Evolutionary conservation across 37 sponge, comb jelly and placozoan species (phyloP), one percentile per base, ranked within the genome.

Genomic region (Chondrilla cf. caribensis): DNA sequence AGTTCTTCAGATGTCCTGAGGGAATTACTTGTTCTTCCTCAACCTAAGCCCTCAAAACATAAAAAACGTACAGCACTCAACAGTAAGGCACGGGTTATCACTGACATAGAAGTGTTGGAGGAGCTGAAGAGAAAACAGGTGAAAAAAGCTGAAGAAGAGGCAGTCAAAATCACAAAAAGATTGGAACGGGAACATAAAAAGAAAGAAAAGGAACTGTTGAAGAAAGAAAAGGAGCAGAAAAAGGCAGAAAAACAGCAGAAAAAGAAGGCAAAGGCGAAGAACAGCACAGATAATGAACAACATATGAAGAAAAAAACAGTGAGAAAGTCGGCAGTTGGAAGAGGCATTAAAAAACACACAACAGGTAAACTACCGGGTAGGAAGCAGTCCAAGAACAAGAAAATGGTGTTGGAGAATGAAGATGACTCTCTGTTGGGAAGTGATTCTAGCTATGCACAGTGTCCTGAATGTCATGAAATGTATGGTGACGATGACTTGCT

Each of bases 71-170:
- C 17, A 55, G 17, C 57, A 55, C 57, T 11, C 57, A 55, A 55
- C 57, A 55, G 57, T 55, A 17, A 19, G 17, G 70, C 82, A 39
- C 65, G 81, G 31, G 84, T 85, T 44, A 84, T 84, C 36, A 55
- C 17, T 19, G 57, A 55, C 11, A 17, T 55, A 55, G 17, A 19
- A 19, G 17, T 17, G 57, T 55, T 19, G 17, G 57, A 55, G 17
- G 17, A 55, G 17, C 11, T 11, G 11, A 55, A 55, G 57, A 55
- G 17, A 55, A 17, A 55, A 55, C 11, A 55, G 57, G 57, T 19
- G 17, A 55, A 55, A 55, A 55, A 17, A 55, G 17, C 11, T 19
- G 17, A 19, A 17, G 57, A 55, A 55, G 57, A 55, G 17, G 17
- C 17, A 55, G 17, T 19, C 11, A 17, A 55, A 55, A 55, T 19